These are phyloP conservation scores for Thereva unica DNA, from an alignment of 2,888 invertebrate genomes.

Conservation along the genomic window DNA sequence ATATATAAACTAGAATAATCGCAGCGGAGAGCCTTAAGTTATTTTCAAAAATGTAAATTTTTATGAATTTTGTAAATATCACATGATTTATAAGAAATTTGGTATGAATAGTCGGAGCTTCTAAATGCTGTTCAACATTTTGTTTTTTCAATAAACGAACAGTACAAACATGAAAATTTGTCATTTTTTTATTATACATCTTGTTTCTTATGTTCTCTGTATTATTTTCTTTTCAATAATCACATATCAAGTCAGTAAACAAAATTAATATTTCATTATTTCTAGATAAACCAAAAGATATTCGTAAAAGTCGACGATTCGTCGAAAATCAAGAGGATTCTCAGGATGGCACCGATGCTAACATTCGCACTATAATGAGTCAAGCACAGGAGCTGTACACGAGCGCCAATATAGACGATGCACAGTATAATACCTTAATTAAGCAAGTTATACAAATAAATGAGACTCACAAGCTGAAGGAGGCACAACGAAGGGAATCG, in stretches of 20 bases:
- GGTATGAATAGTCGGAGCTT: too few relatives aligned
- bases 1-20: too few relatives aligned
- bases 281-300: conserved; percentile 27
- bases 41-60: too few relatives aligned
- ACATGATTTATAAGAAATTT: too few relatives aligned
- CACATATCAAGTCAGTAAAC: neutral
- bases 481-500: conserved; percentile 73
- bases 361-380: conserved; percentile 76
- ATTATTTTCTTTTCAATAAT: conserved; percentile 8
- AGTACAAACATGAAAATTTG: conserved; percentile 46
- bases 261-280: neutral
- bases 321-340: conserved; percentile 59
- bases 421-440: conserved; percentile 75
- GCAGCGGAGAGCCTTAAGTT: too few relatives aligned
- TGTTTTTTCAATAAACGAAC: conserved; percentile 29
- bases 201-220: neutral
- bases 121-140: neutral
- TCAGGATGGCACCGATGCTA: conserved; percentile 64
- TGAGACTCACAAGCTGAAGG: conserved; percentile 73
- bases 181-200: too few relatives aligned
- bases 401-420: conserved; percentile 73
- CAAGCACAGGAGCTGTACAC: conserved; percentile 81
- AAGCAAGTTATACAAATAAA: conserved; percentile 78
- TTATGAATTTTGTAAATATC: too few relatives aligned
- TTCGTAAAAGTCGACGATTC: conserved; percentile 40